Percentiles rank a stretch among this genome's conserved stretches.
phyloP scores from a whole-genome alignment of 2,888 invertebrate genomes.

The Nomada fucata region DNA sequence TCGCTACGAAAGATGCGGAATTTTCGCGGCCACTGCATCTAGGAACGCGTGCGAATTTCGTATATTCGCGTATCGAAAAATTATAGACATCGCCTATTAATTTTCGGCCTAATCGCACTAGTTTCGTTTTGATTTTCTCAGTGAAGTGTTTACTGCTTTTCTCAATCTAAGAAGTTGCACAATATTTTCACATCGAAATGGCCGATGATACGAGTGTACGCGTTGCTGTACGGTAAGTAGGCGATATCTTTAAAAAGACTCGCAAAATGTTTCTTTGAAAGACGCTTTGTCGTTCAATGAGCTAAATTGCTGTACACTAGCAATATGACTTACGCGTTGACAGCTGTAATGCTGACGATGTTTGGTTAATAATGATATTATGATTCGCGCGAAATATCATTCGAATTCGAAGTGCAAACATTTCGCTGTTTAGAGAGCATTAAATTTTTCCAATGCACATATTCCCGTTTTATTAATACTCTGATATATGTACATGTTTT shows the following conservation, averaged over 20 bases:
- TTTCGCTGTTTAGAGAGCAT: neutral
- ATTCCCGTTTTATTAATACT: neutral
- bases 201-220: slow-evolving; percentile 83
- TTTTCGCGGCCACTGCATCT: slow-evolving; percentile 54
- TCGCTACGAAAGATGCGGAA: slow-evolving; percentile 58
- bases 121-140: slow-evolving; percentile 38
- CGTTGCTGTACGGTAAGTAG: slow-evolving; percentile 82
- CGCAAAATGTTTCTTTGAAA: neutral
- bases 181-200: slow-evolving; percentile 73
- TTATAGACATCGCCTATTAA: slow-evolving; percentile 42
- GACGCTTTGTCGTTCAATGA: slow-evolving; percentile 6
- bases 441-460: neutral
- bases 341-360: slow-evolving; percentile 15
- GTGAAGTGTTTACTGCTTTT: slow-evolving; percentile 40
- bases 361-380: slow-evolving; percentile 23
- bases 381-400: slow-evolving; percentile 25
- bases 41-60: slow-evolving; percentile 66
- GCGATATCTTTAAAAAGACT: slow-evolving; percentile 5
- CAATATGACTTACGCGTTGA: slow-evolving; percentile 22
- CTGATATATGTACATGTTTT: neutral
- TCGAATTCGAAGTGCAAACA: slow-evolving; percentile 32
- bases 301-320: slow-evolving; percentile 23
- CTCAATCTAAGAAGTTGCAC: slow-evolving; percentile 44
- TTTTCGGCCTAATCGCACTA: slow-evolving; percentile 48
- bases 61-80: slow-evolving; percentile 35